Conservation (phyloP, 1,140 invertebrate species). For the Nebria ingens region DNA sequence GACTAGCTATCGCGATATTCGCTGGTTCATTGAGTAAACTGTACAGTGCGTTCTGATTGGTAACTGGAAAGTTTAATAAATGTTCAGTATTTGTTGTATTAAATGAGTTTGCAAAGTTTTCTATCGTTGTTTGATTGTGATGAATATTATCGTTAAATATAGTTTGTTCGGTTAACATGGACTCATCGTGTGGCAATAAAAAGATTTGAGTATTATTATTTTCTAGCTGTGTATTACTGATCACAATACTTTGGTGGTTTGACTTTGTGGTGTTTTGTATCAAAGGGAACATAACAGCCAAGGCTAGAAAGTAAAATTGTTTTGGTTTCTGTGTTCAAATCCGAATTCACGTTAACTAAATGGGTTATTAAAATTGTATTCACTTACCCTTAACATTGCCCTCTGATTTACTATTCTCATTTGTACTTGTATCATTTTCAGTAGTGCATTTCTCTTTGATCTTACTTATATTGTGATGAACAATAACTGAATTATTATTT, state of each 20-base stretch:
- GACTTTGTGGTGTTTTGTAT: neutral
- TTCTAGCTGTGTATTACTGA: too few species aligned
- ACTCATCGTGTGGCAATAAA: neutral
- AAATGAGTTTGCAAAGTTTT: neutral
- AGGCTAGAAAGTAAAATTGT: neutral
- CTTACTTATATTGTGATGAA: neutral
- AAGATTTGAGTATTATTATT: neutral
- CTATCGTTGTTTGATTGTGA: neutral
- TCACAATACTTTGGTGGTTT: neutral
- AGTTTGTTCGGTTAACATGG: neutral
- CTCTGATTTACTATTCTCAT: neutral
- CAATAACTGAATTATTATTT: neutral
- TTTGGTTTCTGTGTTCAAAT: neutral
- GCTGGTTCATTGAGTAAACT: neutral
- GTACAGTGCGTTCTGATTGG: neutral
- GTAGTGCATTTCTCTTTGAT: neutral
- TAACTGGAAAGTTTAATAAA: slow-evolving; percentile 4
- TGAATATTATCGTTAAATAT: neutral
- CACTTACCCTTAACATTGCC: neutral
- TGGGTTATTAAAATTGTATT: neutral
- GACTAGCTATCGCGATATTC: neutral
- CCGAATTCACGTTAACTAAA: too few species aligned
- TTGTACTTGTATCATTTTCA: neutral
- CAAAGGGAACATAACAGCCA: slow-evolving; percentile 1
- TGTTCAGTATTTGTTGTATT: neutral